These are phyloP conservation scores for Poeciliopsis turrubarensis DNA, from an alignment of 2,113 vertebrate genomes.

Conservation along the genomic window DNA sequence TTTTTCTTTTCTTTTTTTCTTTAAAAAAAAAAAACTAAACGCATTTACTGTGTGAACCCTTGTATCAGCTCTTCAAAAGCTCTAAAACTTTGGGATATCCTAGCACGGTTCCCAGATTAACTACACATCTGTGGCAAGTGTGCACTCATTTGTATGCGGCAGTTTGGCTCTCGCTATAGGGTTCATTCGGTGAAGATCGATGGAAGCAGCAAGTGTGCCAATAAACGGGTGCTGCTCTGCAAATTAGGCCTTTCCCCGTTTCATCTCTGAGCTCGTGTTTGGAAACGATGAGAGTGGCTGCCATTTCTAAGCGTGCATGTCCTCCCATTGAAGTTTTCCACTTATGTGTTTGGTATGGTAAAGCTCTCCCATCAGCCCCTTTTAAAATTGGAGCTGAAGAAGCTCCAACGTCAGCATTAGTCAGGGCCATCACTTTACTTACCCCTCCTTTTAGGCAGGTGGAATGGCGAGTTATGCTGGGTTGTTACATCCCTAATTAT, in stretches of 20 bases:
- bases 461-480: slow-evolving; percentile 55
- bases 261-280: slow-evolving; percentile 63
- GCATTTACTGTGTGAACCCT: slow-evolving; percentile 27
- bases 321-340: slow-evolving; percentile 64
- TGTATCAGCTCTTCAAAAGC: slow-evolving; percentile 69
- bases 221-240: slow-evolving; percentile 52
- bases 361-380: slow-evolving; percentile 11
- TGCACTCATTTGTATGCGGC: slow-evolving; percentile 61
- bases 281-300: slow-evolving; percentile 36
- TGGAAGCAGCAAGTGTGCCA: slow-evolving; percentile 39
- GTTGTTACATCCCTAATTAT: slow-evolving; percentile 73
- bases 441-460: slow-evolving; percentile 68
- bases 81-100: slow-evolving; percentile 60
- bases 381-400: slow-evolving; percentile 50
- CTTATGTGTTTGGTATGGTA: slow-evolving; percentile 41
- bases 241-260: slow-evolving; percentile 67
- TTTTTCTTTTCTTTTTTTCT: neutral
- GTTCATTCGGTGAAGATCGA: slow-evolving; percentile 62
- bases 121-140: slow-evolving; percentile 39
- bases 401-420: slow-evolving; percentile 56
- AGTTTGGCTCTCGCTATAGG: slow-evolving; percentile 25
- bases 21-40: slow-evolving; percentile 23
- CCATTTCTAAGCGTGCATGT: slow-evolving; percentile 36
- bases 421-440: slow-evolving; percentile 55
- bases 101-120: slow-evolving; percentile 38